These are phyloP conservation scores for Corythoichthys haematopterus DNA, from an alignment of 2,113 vertebrate species.

Conservation along the genomic window DNA sequence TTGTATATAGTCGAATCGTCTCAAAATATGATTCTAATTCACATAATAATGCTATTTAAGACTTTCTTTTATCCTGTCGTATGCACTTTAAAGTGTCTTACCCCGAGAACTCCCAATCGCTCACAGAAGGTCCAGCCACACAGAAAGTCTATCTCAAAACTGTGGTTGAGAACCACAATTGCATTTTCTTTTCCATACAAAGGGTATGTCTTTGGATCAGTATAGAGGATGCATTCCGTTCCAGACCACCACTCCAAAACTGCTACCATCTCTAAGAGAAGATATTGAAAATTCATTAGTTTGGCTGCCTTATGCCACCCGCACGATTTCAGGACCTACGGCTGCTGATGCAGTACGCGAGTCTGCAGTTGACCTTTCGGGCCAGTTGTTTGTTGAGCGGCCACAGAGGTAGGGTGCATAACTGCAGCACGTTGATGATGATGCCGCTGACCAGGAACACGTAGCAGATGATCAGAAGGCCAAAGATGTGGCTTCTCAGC, in stretches of 20 bases:
- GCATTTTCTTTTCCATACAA: slow-evolving; percentile 88
- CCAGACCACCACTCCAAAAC: slow-evolving; percentile 96
- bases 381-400: slow-evolving; percentile 85
- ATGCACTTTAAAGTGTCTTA: slow-evolving; percentile 60
- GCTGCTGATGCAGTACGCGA: slow-evolving; percentile 87
- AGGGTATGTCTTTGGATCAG: slow-evolving; percentile 75
- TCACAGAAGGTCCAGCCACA: slow-evolving; percentile 95
- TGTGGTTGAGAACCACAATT: slow-evolving; percentile 93
- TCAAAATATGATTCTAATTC: no score
- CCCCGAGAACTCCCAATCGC: slow-evolving; percentile 89
- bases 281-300: not conserved
- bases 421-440: slow-evolving; percentile 85
- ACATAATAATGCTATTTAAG: no score
- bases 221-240: slow-evolving; percentile 86
- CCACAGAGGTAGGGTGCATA: slow-evolving; percentile 86
- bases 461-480: slow-evolving; percentile 87
- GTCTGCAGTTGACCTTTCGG: slow-evolving; percentile 85
- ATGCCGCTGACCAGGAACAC: slow-evolving; percentile 90
- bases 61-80: no score
- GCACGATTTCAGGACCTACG: slow-evolving; percentile 73
- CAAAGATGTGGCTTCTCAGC: slow-evolving; percentile 90
- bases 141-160: slow-evolving; percentile 95
- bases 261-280: slow-evolving; percentile 84
- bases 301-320: not conserved
- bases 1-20: no score